These are phyloP conservation scores for Drosophila colorata DNA, from an alignment of 2,888 invertebrate species.

Conservation along the genomic window DNA sequence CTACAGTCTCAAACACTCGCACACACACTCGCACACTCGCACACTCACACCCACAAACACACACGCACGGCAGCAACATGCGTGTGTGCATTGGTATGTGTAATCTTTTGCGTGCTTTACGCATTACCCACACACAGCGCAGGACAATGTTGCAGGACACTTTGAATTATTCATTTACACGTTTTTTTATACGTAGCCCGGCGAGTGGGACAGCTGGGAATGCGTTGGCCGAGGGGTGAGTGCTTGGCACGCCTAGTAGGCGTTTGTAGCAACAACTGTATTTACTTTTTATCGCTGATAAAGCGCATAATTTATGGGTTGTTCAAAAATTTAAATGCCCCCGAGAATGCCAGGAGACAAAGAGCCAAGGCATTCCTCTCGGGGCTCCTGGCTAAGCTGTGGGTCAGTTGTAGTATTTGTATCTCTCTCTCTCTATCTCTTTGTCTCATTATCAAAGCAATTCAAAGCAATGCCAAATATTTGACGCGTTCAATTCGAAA, in stretches of 20 bases:
- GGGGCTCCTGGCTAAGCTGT: conserved; percentile 32
- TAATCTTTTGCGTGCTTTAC: conserved; percentile 81
- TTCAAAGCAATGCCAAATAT: conserved; percentile 49
- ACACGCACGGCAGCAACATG: conserved; percentile 15
- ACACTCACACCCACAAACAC: conserved; percentile 19
- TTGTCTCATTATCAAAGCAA: conserved; percentile 38
- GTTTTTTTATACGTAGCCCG: conserved; percentile 41
- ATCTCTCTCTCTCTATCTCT: not conserved
- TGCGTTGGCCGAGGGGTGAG: not conserved
- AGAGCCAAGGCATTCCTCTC: conserved; percentile 57
- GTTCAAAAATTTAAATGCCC: conserved; percentile 81
- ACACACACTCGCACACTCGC: conserved; percentile 15
- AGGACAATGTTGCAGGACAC: conserved; percentile 81
- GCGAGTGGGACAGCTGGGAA: conserved; percentile 64
- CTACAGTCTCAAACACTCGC: conserved; percentile 64
- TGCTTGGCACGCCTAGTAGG: conserved; percentile 65
- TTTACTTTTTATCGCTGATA: conserved; percentile 82
- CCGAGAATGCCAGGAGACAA: conserved; percentile 70
- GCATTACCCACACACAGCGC: conserved; percentile 68
- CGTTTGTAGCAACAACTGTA: conserved; percentile 81
- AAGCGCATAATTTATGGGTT: conserved; percentile 81
- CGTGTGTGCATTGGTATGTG: conserved; percentile 66
- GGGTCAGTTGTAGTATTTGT: conserved; percentile 38
- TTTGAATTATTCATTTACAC: conserved; percentile 81
- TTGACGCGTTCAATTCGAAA: conserved; percentile 24